phyloP scores from a whole-genome alignment of 92 coral and sea anemone species.

The Porites evermanni region DNA sequence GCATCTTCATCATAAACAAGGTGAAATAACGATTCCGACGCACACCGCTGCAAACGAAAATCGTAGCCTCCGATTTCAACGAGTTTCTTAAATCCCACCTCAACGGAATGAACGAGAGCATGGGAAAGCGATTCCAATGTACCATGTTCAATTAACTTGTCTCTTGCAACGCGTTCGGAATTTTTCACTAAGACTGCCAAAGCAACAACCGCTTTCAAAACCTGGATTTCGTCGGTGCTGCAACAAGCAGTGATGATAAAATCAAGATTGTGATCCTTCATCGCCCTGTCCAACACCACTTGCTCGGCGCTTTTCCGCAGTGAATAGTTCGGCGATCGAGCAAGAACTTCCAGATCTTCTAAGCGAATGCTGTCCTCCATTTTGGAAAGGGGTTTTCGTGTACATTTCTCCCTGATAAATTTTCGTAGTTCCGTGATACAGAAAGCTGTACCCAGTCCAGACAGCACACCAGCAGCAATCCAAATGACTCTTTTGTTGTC shows the following conservation, averaged over 20 bases:
- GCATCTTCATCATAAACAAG: slow-evolving; percentile 78
- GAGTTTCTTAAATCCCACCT: slow-evolving; percentile 70
- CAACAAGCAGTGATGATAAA: slow-evolving; percentile 77
- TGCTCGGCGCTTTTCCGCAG: slow-evolving; percentile 86
- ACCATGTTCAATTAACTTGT: slow-evolving; percentile 65
- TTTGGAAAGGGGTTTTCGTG: slow-evolving; percentile 72
- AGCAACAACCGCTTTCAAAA: slow-evolving; percentile 87
- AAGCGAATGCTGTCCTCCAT: slow-evolving; percentile 79
- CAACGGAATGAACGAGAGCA: slow-evolving; percentile 76
- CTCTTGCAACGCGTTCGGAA: slow-evolving; percentile 61
- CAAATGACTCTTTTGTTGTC: slow-evolving; percentile 73
- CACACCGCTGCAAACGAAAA: slow-evolving; percentile 73
- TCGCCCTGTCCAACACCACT: slow-evolving; percentile 79
- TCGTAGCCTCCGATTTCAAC: slow-evolving; percentile 70
- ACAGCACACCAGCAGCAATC: slow-evolving; percentile 76
- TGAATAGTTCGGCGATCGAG: slow-evolving; percentile 84
- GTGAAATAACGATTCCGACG: slow-evolving; percentile 85
- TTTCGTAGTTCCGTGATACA: slow-evolving; percentile 81
- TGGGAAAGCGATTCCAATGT: slow-evolving; percentile 81
- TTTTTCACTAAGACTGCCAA: slow-evolving; percentile 81
- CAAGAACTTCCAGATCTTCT: slow-evolving; percentile 80
- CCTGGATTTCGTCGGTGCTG: slow-evolving; percentile 71
- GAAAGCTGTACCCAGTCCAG: slow-evolving; percentile 86
- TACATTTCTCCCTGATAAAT: slow-evolving; percentile 79
- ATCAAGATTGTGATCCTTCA: slow-evolving; percentile 74